Conservation (phyloP, 2,113 vertebrate species). For the Beaufortia kweichowensis region DNA sequence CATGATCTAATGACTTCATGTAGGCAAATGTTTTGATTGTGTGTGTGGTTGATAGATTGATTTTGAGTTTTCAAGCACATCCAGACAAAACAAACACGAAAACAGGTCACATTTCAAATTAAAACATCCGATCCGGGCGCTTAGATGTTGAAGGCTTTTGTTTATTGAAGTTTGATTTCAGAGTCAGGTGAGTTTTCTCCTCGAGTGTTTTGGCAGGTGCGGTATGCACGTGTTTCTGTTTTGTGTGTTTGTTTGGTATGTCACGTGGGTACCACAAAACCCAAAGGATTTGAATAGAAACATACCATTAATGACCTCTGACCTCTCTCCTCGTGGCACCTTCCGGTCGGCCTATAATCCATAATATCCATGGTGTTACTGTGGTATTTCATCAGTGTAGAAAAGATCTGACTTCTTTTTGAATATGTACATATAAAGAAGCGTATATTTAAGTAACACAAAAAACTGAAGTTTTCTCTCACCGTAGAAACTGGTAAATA, state of each 20-base stretch:
- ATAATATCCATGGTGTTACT: neutral
- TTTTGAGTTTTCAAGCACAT: slow-evolving; percentile 20
- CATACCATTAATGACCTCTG: neutral
- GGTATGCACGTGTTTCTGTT: slow-evolving; percentile 52
- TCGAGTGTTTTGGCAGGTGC: neutral
- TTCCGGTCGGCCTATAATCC: neutral
- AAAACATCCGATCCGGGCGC: neutral
- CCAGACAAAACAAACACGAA: slow-evolving; percentile 8
- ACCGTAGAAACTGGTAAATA: slow-evolving; percentile 19
- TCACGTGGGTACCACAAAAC: slow-evolving; percentile 53
- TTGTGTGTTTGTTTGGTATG: slow-evolving; percentile 64
- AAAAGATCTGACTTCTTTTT: too few relatives aligned
- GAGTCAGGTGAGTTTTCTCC: slow-evolving; percentile 6
- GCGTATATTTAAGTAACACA: neutral
- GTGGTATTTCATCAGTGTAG: too few relatives aligned
- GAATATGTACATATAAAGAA: too few relatives aligned
- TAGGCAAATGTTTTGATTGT: slow-evolving; percentile 9
- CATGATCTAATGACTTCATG: neutral
- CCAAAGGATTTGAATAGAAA: slow-evolving; percentile 59
- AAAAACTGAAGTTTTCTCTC: neutral
- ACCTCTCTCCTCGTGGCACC: neutral
- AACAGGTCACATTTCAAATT: slow-evolving; percentile 5
- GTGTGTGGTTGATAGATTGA: neutral
- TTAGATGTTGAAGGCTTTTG: neutral
- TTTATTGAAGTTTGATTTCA: neutral